Base-by-base conservation (phyloP, 2,797 vertebrate species). In the Scomberomorus guttatus region DNA sequence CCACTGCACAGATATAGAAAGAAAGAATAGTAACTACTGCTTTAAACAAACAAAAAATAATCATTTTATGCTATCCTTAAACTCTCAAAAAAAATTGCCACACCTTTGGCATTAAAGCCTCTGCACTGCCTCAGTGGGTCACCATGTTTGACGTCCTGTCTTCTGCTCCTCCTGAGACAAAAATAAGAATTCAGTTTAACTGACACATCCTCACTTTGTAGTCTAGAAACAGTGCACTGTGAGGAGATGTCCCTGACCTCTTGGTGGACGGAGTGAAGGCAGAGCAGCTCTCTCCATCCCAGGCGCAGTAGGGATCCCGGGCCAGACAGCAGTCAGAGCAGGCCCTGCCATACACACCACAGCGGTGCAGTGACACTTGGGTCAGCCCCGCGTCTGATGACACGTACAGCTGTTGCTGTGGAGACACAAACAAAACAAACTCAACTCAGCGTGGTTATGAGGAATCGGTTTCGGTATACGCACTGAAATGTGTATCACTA, bases 271-370 rank as follows among this genome's bases (percentile, higher is more conserved):
- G 96, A 34, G 96, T 96, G 81, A 96, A 97, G 15, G 96, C 95
- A 10, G 95, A 92, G 85, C 96, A 97, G 90, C 90, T 96, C 62
- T 96, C 96, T 46, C 96, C 96, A 8, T 97, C 96, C 96, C 96
- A 97, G 57, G 96, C 95, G 5, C 96, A 97, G 87, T 97, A 97
- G 34, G 96, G 96, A 89, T 97, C 96, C 34, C 96, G 93, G 44
- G 96, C 96, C 83, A 97, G 90, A 37, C 96, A 97, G 92, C 96
- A 97, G 92, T 97, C 96, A 0, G 96, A 96, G 87, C 96, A 97
- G 60, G 96, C 96, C 77, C 95, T 83, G 54, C 96, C 96, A 9
- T 97, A 97, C 17, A 93, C 95, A 0, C 92, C 93, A 4, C 96
- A 97, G 73, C 96, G 96, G 79, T 97, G 96, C 88, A 97, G 90